Percentiles rank a stretch among this genome's conserved stretches.
These are phyloP conservation scores for Holocentrus rufus DNA, from an alignment of 2,797 vertebrate species.

Conservation along the genomic window DNA sequence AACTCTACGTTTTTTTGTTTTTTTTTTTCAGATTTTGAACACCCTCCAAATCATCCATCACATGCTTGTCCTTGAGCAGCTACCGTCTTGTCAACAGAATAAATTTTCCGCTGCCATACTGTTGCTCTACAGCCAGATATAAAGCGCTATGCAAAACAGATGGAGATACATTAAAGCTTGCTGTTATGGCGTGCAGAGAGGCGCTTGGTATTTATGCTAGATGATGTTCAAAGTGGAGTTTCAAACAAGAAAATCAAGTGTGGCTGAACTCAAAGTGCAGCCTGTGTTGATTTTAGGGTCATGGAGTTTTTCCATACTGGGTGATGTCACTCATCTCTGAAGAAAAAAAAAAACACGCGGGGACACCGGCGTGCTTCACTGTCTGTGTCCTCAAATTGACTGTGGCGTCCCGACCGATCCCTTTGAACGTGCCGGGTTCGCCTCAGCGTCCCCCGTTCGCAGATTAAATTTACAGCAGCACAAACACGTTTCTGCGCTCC, in stretches of 20 bases:
- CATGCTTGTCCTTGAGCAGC: background rate
- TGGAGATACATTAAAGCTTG: background rate
- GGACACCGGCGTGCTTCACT: background rate
- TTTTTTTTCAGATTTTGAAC: slow-evolving; percentile 3
- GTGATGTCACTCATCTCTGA: too few relatives aligned
- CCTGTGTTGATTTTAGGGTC: too few relatives aligned
- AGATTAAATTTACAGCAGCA: slow-evolving; percentile 21
- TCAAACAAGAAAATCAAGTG: background rate
- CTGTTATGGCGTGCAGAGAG: background rate
- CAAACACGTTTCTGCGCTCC: background rate
- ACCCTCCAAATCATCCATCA: slow-evolving; percentile 9
- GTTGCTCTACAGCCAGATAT: background rate
- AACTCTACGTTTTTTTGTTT: slow-evolving; percentile 6
- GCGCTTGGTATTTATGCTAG: background rate
- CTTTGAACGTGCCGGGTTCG: background rate
- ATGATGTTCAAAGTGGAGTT: background rate
- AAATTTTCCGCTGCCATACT: background rate
- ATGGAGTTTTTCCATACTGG: too few relatives aligned
- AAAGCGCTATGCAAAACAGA: slow-evolving; percentile 6
- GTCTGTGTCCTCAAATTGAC: background rate
- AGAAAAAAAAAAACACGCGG: too few relatives aligned
- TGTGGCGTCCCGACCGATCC: background rate
- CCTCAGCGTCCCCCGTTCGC: background rate
- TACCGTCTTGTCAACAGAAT: slow-evolving; percentile 15
- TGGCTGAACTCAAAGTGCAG: too few relatives aligned